These are phyloP conservation scores for Microchirus variegatus DNA, from an alignment of 2,797 vertebrate genomes.

Conservation along the genomic window DNA sequence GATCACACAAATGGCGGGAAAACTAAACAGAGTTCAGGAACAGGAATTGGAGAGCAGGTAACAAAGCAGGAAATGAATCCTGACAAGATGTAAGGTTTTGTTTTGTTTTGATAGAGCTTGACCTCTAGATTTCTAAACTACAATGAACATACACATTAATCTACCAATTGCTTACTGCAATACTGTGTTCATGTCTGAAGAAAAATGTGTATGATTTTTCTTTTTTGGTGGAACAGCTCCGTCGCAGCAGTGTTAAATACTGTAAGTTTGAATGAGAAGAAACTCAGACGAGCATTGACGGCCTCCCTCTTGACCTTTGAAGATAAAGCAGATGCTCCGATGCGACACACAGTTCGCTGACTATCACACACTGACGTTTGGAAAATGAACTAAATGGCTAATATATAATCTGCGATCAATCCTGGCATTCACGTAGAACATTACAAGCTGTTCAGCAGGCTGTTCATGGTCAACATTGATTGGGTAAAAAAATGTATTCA, in stretches of 20 bases:
- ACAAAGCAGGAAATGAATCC: too few relatives aligned
- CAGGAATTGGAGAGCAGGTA: too few relatives aligned
- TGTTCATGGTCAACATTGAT: conserved; percentile 48
- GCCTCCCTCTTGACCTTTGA: conserved; percentile 10
- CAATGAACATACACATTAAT: too few relatives aligned
- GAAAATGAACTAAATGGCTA: conserved; percentile 15
- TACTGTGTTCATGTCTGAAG: neutral
- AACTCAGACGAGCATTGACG: neutral
- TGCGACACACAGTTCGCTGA: neutral
- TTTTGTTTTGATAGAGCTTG: too few relatives aligned
- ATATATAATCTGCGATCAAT: conserved; percentile 28
- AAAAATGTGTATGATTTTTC: too few relatives aligned
- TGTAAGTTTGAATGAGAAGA: neutral
- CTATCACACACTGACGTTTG: conserved; percentile 15
- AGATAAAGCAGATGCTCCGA: conserved; percentile 12
- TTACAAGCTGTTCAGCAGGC: conserved; percentile 43
- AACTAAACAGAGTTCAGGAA: too few relatives aligned
- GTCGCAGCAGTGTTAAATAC: neutral
- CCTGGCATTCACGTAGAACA: conserved; percentile 30
- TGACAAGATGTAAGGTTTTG: too few relatives aligned
- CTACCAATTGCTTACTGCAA: too few relatives aligned
- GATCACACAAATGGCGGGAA: too few relatives aligned
- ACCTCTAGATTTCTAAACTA: too few relatives aligned
- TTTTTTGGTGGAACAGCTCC: too few relatives aligned
- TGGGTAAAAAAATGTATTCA: conserved; percentile 38